A percentile compares a stretch with the other conserved stretches of the same genome.
Evolutionary conservation across 2,888 invertebrate species (phyloP).

Genomic region (Prosopocoilus inquinatus): DNA sequence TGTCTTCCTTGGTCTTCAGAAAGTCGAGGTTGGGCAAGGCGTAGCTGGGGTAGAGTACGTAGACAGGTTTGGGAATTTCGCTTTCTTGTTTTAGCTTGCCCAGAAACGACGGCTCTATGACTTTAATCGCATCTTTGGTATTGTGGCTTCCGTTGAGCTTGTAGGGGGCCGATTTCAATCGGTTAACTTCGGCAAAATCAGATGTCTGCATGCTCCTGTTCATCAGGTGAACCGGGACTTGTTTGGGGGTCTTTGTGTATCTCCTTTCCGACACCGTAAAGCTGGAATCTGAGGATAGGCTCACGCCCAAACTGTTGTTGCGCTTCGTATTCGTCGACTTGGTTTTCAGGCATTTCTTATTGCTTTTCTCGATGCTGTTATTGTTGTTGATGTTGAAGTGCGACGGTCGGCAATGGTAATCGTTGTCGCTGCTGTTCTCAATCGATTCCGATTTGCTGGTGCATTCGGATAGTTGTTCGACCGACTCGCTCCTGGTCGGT

Average conservation of each 20-base stretch:
- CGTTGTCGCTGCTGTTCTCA: constrained; percentile 35
- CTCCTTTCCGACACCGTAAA: constrained; percentile 20
- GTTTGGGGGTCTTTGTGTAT: constrained; percentile 17
- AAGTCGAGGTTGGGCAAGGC: constrained; percentile 87
- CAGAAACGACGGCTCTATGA: constrained; percentile 69
- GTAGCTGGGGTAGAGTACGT: constrained; percentile 88
- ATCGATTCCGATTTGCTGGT: constrained; percentile 47
- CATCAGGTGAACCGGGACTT: constrained; percentile 57
- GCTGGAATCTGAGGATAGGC: constrained; percentile 28
- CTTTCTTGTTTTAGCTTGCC: constrained; percentile 59
- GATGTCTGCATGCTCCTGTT: constrained; percentile 78
- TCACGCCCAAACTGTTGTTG: constrained; percentile 23
- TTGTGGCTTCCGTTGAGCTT: constrained; percentile 32
- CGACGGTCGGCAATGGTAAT: not conserved
- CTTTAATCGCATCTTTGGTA: constrained; percentile 55
- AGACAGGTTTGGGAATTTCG: constrained; percentile 67
- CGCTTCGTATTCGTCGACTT: constrained; percentile 36
- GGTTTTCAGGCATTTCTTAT: constrained; percentile 27
- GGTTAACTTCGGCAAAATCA: constrained; percentile 48
- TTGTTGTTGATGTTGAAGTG: constrained; percentile 45
- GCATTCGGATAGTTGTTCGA: constrained; percentile 52
- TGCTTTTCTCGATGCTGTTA: constrained; percentile 48
- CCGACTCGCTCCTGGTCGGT: constrained; percentile 53
- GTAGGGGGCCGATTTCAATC: constrained; percentile 39
- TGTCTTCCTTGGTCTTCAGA: constrained; percentile 53